phyloP scores from a whole-genome alignment of 2,113 vertebrate genomes.

The Xerus inauris region DNA sequence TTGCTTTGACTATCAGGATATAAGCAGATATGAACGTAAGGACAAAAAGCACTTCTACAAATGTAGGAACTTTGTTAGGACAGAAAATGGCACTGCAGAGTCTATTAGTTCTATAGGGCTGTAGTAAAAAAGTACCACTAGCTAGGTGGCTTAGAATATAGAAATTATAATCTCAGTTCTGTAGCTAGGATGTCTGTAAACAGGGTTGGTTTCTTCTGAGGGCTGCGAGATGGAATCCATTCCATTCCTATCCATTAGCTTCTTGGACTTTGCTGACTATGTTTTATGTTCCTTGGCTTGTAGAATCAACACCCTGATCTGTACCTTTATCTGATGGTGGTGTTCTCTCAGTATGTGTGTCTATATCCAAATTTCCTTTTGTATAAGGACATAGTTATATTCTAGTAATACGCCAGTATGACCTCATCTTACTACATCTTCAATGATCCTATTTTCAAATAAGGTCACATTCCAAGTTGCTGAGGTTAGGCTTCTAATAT shows the following conservation, averaged over 20 bases:
- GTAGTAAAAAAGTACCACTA: not conserved
- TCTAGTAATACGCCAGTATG: not conserved
- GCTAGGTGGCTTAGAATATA: too few relatives aligned
- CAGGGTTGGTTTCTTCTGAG: not conserved
- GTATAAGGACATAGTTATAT: not conserved
- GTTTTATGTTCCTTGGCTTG: not conserved
- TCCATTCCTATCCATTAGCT: too few relatives aligned
- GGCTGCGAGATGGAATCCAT: not conserved
- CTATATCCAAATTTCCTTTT: not conserved
- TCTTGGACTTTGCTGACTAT: not conserved
- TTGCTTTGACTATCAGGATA: not conserved
- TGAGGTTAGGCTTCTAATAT: not conserved
- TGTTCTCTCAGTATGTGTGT: not conserved
- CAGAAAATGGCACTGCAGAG: not conserved
- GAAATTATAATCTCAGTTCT: not conserved
- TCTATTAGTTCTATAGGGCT: not conserved
- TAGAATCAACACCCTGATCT: not conserved
- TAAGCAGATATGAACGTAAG: not conserved
- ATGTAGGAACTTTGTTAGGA: not conserved
- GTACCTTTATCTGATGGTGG: not conserved
- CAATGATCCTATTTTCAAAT: not conserved
- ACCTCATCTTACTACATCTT: not conserved
- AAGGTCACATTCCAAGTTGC: not conserved
- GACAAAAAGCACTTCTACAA: not conserved
- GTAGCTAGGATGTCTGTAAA: not conserved